Evolutionary conservation across 1,140 invertebrate genomes (phyloP), one percentile per base, ranked within the genome.

Genomic region (Drosophila ogumai): DNA sequence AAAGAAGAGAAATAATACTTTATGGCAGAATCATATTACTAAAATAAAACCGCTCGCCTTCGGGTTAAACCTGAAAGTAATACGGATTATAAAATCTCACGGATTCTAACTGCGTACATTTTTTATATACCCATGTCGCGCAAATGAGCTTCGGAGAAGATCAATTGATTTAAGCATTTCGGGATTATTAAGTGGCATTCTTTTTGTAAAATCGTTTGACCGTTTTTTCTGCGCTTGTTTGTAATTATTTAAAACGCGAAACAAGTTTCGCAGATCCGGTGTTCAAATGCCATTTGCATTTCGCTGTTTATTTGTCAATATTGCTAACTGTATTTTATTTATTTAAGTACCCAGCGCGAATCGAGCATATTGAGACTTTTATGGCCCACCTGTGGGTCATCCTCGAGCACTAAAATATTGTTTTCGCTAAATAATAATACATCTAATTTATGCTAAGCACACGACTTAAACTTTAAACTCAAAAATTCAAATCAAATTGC

Each of bases 191-290:
- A 72, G 4, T 36, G 17, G n/a, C 63, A 59, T 73, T 50, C 36
- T 72, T 49, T 71, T 72, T 40, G 36, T 66, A 54, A 67, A 52
- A 66, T 19, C 19, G 36, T 31, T 72, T 72, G 49, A 8, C n/a
- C 19, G 52, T 36, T 58, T 72, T 36, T 61, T 36, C 32, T 55
- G 63, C 38, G 22, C 59, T 63, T 67, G 61, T 55, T 68, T 71
- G 67, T 72, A 72, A 72, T 59, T 28, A 72, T 43, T 72, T 50
- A 50, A 55, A 41, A 57, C 7, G 54, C 46, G 44, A 73, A 73
- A 73, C 69, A 73, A 73, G 69, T 73, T 73, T 50, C 38, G 19
- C 54, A 50, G 67, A 72, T 72, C 69, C 68, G 54, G 66, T 67
- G 66, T 32, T 13, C n/a, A 66, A 69, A 67, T 69, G 36, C 25